Evolutionary conservation across 2,888 invertebrate genomes (phyloP).

Genomic region (Eupeodes luniger): DNA sequence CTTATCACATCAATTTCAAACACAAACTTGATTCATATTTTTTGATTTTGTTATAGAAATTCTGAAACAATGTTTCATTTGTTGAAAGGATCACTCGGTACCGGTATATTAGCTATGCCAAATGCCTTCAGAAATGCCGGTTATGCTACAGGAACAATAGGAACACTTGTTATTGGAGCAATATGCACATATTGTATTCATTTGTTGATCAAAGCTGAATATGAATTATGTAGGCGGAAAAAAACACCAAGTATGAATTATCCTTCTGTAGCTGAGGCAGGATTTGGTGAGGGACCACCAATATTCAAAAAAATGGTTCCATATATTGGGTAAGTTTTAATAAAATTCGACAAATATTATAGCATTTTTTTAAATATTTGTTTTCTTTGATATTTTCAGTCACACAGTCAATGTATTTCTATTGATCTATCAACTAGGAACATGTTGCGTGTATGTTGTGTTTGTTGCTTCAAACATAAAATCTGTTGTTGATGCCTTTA

Average conservation of each 20-base stretch:
- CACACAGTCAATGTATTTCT: constrained; percentile 90
- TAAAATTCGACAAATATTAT: neutral
- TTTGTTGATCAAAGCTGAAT: constrained; percentile 88
- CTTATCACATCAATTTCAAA: neutral
- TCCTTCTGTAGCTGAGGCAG: constrained; percentile 91
- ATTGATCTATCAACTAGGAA: constrained; percentile 96
- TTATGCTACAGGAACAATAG: constrained; percentile 89
- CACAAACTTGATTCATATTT: too few species aligned
- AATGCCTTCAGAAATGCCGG: constrained; percentile 89
- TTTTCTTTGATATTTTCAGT: constrained; percentile 83
- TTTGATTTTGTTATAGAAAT: constrained; percentile 86
- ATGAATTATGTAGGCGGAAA: constrained; percentile 86
- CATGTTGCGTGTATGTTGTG: constrained; percentile 98
- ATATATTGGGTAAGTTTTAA: constrained; percentile 87
- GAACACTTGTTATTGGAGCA: constrained; percentile 92
- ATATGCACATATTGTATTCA: constrained; percentile 98
- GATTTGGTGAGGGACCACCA: constrained; percentile 90
- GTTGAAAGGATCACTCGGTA: constrained; percentile 96
- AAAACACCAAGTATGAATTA: constrained; percentile 89
- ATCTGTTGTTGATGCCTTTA: constrained; percentile 86
- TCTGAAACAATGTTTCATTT: constrained; percentile 94
- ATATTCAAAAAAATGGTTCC: constrained; percentile 87
- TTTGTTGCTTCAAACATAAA: constrained; percentile 96
- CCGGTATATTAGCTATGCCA: constrained; percentile 95
- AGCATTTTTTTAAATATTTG: neutral